Percentiles rank a stretch among this genome's conserved stretches.
phyloP scores from a whole-genome alignment of 2,797 vertebrate species.

The Liasis olivaceus region DNA sequence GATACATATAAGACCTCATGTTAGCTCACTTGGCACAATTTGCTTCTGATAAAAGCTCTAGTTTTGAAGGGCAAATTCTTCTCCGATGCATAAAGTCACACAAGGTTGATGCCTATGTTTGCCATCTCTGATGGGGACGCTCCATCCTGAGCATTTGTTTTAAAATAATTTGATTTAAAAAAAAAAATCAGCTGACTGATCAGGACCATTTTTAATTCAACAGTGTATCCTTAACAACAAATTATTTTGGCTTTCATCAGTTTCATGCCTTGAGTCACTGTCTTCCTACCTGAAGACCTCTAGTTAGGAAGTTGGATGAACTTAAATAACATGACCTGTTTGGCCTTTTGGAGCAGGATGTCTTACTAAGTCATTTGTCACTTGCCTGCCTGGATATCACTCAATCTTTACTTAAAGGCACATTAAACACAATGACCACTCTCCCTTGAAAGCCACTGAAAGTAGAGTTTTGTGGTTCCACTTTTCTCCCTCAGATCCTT shows the following conservation, averaged over 20 bases:
- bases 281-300: not conserved
- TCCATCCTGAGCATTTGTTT: not conserved
- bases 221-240: not conserved
- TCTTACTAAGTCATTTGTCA: not conserved
- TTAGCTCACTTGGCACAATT: not conserved
- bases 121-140: not conserved
- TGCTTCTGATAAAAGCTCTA: not conserved
- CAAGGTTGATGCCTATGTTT: not conserved
- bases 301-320: not conserved
- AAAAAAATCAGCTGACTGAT: not conserved
- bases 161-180: not conserved
- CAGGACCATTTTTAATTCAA: not conserved
- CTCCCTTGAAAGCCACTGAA: not conserved
- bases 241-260: not conserved
- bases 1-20: not conserved
- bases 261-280: not conserved
- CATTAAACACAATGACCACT: not conserved
- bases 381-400: not conserved
- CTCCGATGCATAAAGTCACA: not conserved
- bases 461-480: not conserved
- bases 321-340: not conserved
- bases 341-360: not conserved
- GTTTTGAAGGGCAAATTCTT: not conserved
- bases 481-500: not conserved
- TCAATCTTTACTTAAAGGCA: not conserved